Base-by-base conservation (phyloP, 2,797 vertebrate genomes). In the Hafferia zeledoni region DNA sequence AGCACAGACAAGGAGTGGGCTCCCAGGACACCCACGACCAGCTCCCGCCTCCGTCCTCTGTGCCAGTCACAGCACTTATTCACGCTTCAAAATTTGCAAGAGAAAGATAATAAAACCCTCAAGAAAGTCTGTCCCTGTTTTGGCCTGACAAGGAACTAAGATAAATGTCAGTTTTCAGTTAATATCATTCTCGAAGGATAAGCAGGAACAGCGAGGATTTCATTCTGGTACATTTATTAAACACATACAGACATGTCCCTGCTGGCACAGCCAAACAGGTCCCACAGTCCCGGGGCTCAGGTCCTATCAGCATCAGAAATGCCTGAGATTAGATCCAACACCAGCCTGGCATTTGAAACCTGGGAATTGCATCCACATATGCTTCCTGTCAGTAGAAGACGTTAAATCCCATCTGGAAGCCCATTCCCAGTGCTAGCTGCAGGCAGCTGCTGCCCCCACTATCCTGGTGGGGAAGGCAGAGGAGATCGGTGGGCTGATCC, bases 141-240 rank as follows among this genome's bases (percentile, higher is more conserved):
- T 33, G 75, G 89, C 57, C 81, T 93, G 92, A 89, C 81, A 85
- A 72, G 64, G 52, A 78, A 7, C 64, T 27, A 64, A 92, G 93
- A 96, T 61, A 92, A 92, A 95, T 78, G 84, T 23, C 83, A 80
- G 41, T 68, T 89, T 89, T 85, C 93, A 93, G 77, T 78, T 90
- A 83, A 76, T 89, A 90, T 93, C 90, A 25, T 33, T 61, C 81
- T 90, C 0, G 2, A 68, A 92, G 88, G 65, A 92, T 44, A 92
- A 94, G 49, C 23, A 52, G 64, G 68, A 86, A 67, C 71, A 74
- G 87, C 0, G 0, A 72, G 87, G 75, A 83, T 94, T 94, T 93
- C 75, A 41, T 89, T 83, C 39, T 49, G 68, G 39, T 53, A 50
- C 31, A 7, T 95, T 96, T 95, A 95, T 95, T 95, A 91, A 92